Evolutionary conservation across 2,113 vertebrate genomes (phyloP), one percentile per base, ranked within the genome.

Genomic region (Phylloscopus trochilus): DNA sequence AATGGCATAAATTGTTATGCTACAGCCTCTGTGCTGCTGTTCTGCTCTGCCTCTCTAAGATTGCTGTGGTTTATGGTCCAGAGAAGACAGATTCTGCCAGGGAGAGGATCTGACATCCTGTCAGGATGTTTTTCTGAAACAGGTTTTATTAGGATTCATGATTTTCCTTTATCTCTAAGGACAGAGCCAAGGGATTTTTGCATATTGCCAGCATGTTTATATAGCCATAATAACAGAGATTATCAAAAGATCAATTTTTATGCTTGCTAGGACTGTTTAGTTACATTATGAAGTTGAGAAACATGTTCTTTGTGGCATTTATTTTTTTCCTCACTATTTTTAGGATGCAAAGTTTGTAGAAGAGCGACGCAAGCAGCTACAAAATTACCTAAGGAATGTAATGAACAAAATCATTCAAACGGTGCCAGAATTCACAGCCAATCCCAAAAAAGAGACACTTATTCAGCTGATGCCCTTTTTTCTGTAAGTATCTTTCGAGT

Each of bases 331-430:
- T 64, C 73, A 86, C 37, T 95, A 49, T 89, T 67, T 90, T 88
- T 94, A 99, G 99, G 99, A 99, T 88, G 99, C 99, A 96, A 99
- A 99, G 97, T 99, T 99, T 94, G 99, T 99, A 64, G 99, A 99
- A 96, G 99, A 99, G 95, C 97, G 99, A 22, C 97, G 99, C 91
- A 99, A 99, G 92, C 99, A 99, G 95, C 98, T 99, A 62, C 99
- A 99, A 97, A 97, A 96, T 81, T 99, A 99, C 98, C 98, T 99
- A 91, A 99, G 99, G 81, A 99, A 95, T 6, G 98, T 99, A 96
- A 99, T 99, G 99, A 99, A 99, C 98, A 99, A 99, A 96, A 97
- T 99, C 91, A 98, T 99, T 97, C 99, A 99, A 97, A 98, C 98
- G 30, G 97, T 99, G 95, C 99, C 99, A 15, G 98, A 99, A 97